A percentile compares a stretch with the other conserved stretches of the same genome.
phyloP scores from a whole-genome alignment of 2,888 invertebrate genomes.

The Caenorhabditis sp. region DNA sequence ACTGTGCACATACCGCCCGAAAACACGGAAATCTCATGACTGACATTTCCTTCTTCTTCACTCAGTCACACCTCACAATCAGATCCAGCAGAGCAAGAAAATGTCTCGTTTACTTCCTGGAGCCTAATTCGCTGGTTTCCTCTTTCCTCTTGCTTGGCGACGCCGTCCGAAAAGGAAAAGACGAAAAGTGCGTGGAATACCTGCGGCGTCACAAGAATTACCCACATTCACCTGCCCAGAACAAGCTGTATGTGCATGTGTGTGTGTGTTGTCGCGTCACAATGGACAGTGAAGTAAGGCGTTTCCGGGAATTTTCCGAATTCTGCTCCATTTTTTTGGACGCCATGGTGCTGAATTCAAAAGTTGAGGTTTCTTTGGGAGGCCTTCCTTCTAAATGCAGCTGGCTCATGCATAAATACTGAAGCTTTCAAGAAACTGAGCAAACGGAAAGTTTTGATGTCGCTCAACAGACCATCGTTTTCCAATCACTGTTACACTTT shows the following conservation, averaged over 20 bases:
- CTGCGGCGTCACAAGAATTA: slow-evolving; percentile 28
- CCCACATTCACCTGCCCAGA: slow-evolving; percentile 16
- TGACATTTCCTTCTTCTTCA: not conserved
- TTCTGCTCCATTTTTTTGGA: slow-evolving; percentile 30
- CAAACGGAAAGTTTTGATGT: not conserved
- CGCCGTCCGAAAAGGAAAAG: not conserved
- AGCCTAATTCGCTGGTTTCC: not conserved
- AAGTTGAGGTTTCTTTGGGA: not conserved
- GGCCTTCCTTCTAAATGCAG: slow-evolving; percentile 1
- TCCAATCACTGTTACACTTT: slow-evolving; percentile 8
- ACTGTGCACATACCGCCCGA: no score
- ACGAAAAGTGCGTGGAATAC: slow-evolving; percentile 47
- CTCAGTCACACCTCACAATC: not conserved
- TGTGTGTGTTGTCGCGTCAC: slow-evolving; percentile 37
- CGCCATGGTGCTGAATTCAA: slow-evolving; percentile 42
- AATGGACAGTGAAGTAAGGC: slow-evolving; percentile 39
- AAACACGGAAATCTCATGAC: not conserved
- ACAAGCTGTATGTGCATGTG: slow-evolving; percentile 27
- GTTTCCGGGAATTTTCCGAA: slow-evolving; percentile 31
- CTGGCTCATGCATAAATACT: slow-evolving; percentile 16
- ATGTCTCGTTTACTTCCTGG: slow-evolving; percentile 13
- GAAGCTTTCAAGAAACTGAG: not conserved
- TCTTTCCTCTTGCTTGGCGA: not conserved
- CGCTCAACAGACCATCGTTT: slow-evolving; percentile 7
- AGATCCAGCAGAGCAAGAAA: slow-evolving; percentile 20